These are phyloP conservation scores for Muraenolepis orangiensis DNA, from an alignment of 2,797 vertebrate species.

Conservation along the genomic window DNA sequence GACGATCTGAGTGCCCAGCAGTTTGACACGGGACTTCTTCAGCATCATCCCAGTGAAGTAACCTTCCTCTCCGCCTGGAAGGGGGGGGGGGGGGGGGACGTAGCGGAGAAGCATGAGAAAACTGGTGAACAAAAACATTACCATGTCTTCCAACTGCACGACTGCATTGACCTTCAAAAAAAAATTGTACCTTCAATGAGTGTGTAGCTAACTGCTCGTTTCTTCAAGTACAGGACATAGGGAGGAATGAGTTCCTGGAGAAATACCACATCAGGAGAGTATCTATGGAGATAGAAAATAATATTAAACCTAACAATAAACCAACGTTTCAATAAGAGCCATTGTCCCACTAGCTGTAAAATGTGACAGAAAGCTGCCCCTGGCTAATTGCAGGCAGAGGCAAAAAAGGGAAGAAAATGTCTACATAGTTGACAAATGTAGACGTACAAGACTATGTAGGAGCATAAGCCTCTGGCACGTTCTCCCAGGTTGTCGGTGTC, in stretches of 20 bases:
- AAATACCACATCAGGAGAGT: conserved; percentile 90
- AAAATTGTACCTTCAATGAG: conserved; percentile 84
- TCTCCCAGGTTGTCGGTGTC: conserved; percentile 79
- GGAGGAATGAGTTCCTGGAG: conserved; percentile 90
- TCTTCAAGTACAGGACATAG: conserved; percentile 81
- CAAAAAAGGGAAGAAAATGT: neutral
- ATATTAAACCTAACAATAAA: neutral
- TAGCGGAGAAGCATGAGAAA: neutral
- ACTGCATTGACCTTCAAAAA: too few species aligned
- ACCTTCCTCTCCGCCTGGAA: conserved; percentile 77
- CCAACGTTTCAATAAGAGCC: conserved; percentile 2
- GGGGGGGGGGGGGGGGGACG: neutral
- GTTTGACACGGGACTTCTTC: conserved; percentile 85
- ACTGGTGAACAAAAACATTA: neutral
- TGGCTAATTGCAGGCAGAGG: neutral
- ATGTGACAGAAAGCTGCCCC: neutral
- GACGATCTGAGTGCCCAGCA: conserved; percentile 81
- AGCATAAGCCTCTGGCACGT: conserved; percentile 84
- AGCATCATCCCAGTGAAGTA: conserved; percentile 94
- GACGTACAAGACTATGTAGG: conserved; percentile 85
- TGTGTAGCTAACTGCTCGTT: conserved; percentile 81
- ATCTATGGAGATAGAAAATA: conserved; percentile 66
- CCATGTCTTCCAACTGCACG: neutral
- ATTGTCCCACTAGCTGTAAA: neutral
- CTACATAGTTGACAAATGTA: neutral